Conservation (phyloP, 2,888 invertebrate species). For the Zootermopsis nevadensis region DNA sequence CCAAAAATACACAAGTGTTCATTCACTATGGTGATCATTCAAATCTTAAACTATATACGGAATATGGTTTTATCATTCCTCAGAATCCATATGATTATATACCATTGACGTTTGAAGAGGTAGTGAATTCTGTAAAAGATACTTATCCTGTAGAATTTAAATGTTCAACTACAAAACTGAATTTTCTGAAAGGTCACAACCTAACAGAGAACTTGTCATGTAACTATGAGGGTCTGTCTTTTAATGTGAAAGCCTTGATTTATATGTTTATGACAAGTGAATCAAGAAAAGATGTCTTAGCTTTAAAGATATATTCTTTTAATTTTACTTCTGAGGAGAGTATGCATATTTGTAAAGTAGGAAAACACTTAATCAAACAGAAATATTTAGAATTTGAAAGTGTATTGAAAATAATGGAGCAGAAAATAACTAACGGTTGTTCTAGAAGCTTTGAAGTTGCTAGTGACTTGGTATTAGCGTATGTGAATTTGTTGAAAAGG, state of each 20-base stretch:
- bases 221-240: conserved; percentile 46
- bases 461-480: conserved; percentile 54
- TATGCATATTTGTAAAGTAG: conserved; percentile 53
- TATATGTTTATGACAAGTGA: conserved; percentile 55
- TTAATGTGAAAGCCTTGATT: conserved; percentile 54
- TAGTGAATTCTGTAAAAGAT: conserved; percentile 58
- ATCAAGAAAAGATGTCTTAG: conserved; percentile 40
- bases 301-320: conserved; percentile 56
- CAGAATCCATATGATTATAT: conserved; percentile 77
- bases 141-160: conserved; percentile 44
- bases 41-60: conserved; percentile 82
- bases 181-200: conserved; percentile 28
- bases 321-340: conserved; percentile 56
- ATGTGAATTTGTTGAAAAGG: conserved; percentile 51
- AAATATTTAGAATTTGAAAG: conserved; percentile 55
- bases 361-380: conserved; percentile 55
- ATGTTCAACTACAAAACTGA: conserved; percentile 40
- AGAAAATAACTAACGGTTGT: conserved; percentile 38
- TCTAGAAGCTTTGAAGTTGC: conserved; percentile 54
- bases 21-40: conserved; percentile 89
- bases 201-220: conserved; percentile 42
- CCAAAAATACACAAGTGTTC: conserved; percentile 80
- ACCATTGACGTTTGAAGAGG: conserved; percentile 68
- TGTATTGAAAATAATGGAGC: conserved; percentile 55
- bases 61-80: conserved; percentile 87